phyloP scores from a whole-genome alignment of 2,797 vertebrate genomes.

The Crenichthys baileyi region DNA sequence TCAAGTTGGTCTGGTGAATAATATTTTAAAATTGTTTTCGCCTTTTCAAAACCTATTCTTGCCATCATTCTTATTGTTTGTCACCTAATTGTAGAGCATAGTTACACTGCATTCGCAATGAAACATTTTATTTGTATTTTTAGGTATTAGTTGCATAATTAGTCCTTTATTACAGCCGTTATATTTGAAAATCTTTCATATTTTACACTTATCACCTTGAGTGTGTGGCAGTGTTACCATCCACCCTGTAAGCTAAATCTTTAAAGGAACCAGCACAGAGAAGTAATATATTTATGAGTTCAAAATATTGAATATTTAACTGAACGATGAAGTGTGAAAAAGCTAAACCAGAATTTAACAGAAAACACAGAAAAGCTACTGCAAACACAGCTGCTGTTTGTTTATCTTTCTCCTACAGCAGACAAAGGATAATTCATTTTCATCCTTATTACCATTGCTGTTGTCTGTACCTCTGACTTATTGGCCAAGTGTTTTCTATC shows the following conservation, averaged over 20 bases:
- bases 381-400: conserved; percentile 30
- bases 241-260: conserved; percentile 10
- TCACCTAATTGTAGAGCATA: neutral
- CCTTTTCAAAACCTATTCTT: conserved; percentile 15
- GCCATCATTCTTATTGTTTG: conserved; percentile 1
- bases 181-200: neutral
- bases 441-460: conserved; percentile 3
- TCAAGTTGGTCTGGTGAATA: conserved; percentile 41
- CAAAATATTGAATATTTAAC: conserved; percentile 38
- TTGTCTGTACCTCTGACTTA: conserved; percentile 8
- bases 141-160: neutral
- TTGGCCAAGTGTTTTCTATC: conserved; percentile 10
- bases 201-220: neutral
- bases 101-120: neutral
- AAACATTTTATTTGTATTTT: conserved; percentile 1
- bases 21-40: conserved; percentile 27
- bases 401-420: conserved; percentile 20
- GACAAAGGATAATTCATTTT: conserved; percentile 1
- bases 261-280: conserved; percentile 17
- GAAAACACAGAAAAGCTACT: conserved; percentile 13
- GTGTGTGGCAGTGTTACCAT: neutral
- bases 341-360: conserved; percentile 19
- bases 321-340: conserved; percentile 25
- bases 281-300: conserved; percentile 43
- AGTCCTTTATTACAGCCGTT: neutral